Percentiles rank a stretch among this genome's conserved stretches.
These are phyloP conservation scores for Osmerus mordax DNA, from an alignment of 2,113 vertebrate genomes.

Conservation along the genomic window DNA sequence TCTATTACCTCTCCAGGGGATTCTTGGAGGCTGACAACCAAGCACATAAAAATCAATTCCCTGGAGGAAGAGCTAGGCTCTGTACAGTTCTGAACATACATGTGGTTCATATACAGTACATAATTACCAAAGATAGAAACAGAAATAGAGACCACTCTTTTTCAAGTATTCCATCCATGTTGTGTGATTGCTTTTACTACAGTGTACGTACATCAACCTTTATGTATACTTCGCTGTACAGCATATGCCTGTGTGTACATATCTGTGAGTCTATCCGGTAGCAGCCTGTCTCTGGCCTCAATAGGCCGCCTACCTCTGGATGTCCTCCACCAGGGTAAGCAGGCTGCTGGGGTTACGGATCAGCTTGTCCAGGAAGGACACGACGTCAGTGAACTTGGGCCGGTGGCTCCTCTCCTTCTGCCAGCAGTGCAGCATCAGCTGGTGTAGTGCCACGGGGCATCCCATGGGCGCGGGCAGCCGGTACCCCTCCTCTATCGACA, in stretches of 20 bases:
- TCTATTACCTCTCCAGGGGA: constrained; percentile 88
- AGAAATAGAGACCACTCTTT: no score
- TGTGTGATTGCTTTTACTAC: no score
- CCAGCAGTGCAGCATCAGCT: constrained; percentile 96
- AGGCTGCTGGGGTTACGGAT: constrained; percentile 93
- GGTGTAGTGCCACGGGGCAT: constrained; percentile 89
- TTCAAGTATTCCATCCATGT: no score
- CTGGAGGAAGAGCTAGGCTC: not conserved
- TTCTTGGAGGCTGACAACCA: constrained; percentile 79
- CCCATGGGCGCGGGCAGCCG: constrained; percentile 94
- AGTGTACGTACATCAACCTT: no score
- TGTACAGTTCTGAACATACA: not conserved
- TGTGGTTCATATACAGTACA: no score
- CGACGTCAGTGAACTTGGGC: constrained; percentile 91
- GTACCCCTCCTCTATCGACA: constrained; percentile 96
- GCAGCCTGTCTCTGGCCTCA: no score
- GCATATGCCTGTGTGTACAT: no score
- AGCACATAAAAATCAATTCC: constrained; percentile 3
- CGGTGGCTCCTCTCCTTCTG: constrained; percentile 94
- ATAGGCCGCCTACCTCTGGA: constrained; percentile 77
- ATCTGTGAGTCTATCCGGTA: no score
- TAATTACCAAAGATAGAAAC: no score
- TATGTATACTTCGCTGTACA: no score
- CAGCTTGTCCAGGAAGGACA: constrained; percentile 92
- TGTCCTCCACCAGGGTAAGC: constrained; percentile 87